These are phyloP conservation scores for Parambassis ranga DNA, from an alignment of 2,797 vertebrate genomes.

Conservation along the genomic window DNA sequence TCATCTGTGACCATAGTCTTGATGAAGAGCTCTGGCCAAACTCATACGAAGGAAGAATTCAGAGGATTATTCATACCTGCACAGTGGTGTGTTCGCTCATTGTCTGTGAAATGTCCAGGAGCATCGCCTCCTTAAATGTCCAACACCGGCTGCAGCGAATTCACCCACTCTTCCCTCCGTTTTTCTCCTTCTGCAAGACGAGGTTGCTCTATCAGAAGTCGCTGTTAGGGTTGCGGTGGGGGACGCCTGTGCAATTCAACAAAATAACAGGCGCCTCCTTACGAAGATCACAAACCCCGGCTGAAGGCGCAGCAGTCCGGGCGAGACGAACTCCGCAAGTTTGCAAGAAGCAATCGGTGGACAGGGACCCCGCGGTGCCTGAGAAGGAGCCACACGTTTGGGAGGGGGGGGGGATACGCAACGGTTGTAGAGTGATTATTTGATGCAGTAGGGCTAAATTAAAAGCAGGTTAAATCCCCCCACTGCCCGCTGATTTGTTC, in stretches of 20 bases:
- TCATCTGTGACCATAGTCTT: conserved; percentile 45
- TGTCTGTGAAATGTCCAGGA: conserved; percentile 51
- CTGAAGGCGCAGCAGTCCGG: conserved; percentile 55
- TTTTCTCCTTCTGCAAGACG: conserved; percentile 41
- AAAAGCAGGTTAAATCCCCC: conserved; percentile 43
- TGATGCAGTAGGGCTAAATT: background rate
- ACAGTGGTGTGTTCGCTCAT: conserved; percentile 49
- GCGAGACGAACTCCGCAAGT: conserved; percentile 70
- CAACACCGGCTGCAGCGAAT: conserved; percentile 49
- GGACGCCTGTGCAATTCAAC: conserved; percentile 57
- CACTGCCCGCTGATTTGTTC: conserved; percentile 1
- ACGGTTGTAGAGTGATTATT: background rate
- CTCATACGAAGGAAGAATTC: conserved; percentile 48
- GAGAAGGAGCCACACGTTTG: conserved; percentile 35
- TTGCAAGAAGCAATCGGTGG: conserved; percentile 49
- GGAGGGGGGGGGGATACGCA: conserved; percentile 21
- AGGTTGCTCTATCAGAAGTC: conserved; percentile 45
- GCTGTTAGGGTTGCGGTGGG: conserved; percentile 50
- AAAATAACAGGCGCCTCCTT: conserved; percentile 52
- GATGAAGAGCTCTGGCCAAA: conserved; percentile 47
- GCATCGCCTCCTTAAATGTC: conserved; percentile 50
- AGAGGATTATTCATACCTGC: conserved; percentile 68
- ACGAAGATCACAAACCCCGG: conserved; percentile 50
- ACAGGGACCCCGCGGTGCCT: conserved; percentile 31
- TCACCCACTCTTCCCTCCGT: conserved; percentile 45